Evolutionary conservation across 37 sponge, comb jelly and placozoan species (phyloP), one percentile per base, ranked within the genome.

Genomic region (Crambe crambe): DNA sequence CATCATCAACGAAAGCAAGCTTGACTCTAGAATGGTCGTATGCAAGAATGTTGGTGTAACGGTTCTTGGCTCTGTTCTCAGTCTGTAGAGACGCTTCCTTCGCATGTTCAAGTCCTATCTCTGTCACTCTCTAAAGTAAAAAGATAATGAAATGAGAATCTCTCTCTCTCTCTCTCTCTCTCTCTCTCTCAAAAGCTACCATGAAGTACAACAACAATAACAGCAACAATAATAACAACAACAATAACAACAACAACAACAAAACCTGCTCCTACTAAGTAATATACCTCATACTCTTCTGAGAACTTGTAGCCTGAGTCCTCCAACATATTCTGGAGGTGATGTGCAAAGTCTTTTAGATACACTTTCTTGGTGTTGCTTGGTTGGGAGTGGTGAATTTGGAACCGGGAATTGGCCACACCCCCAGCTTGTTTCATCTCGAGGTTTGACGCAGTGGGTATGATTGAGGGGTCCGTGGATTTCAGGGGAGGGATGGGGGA

Each of bases 1-100:
- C 91, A 76, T 94, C 95, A 56, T 94, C 95, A 25, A 89, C 54
- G 57, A 34, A 80, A 27, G 90, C 82, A 3, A 94, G 80, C 70
- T 90, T 90, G 30, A 90, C 91, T 42, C 95, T 61, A 8, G 95
- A 90, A 70, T 94, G 95, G 62, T 94, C 95, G 69, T 94, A 94
- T 40, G 95, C 85, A 59, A 94, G 70, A 27, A 94, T 94, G 85
- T 94, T 94, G 54, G 95, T 94, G 79, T 94, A 94, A 29, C 95
- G 87, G 44, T 94, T 94, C 74, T 94, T 94, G 22, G 95, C 91
- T 81, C 91, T 87, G 80, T 94, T 94, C 43, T 90, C 95, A 9
- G 91, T 78, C 68, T 85, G 60, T 42, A 93, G 76, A 6, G 94
- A 93, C 0, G 90, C 84, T n/a, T 93, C 94, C 42, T 89, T 93